Conservation (phyloP, 2,888 invertebrate genomes). For the Lottia scabra region DNA sequence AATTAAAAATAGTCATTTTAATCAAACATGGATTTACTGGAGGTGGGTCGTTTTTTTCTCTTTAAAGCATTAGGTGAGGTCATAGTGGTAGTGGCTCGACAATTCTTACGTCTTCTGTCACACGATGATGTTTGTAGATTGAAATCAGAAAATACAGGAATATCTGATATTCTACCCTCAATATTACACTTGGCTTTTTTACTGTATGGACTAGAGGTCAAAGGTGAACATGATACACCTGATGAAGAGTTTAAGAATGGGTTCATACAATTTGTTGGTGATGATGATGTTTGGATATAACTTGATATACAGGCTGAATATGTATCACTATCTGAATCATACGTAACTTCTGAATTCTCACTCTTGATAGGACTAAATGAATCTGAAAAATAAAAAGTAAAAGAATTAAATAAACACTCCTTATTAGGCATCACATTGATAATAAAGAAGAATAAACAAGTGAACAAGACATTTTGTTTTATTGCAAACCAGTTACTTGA, state of each 20-base stretch:
- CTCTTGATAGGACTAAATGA: constrained; percentile 19
- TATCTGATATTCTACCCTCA: neutral
- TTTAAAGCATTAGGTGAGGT: constrained; percentile 22
- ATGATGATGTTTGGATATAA: constrained; percentile 6
- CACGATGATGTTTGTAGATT: constrained; percentile 2
- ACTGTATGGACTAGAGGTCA: constrained; percentile 6
- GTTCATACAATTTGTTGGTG: neutral
- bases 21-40: too few species aligned
- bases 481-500: too few species aligned
- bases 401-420: neutral
- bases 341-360: constrained; percentile 18
- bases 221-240: constrained; percentile 28
- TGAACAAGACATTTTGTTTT: too few species aligned
- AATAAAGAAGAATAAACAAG: too few species aligned
- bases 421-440: too few species aligned
- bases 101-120: constrained; percentile 16
- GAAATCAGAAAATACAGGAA: neutral
- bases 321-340: constrained; percentile 21
- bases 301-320: constrained; percentile 20
- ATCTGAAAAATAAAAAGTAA: constrained; percentile 13
- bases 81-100: constrained; percentile 15
- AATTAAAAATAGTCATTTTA: too few species aligned
- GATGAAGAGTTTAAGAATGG: constrained; percentile 22
- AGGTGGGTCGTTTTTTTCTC: constrained; percentile 13
- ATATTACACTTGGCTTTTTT: constrained; percentile 17